Evolutionary conservation across 2,797 vertebrate genomes (phyloP), one percentile per base, ranked within the genome.

Genomic region (Zenarchopterus dispar): DNA sequence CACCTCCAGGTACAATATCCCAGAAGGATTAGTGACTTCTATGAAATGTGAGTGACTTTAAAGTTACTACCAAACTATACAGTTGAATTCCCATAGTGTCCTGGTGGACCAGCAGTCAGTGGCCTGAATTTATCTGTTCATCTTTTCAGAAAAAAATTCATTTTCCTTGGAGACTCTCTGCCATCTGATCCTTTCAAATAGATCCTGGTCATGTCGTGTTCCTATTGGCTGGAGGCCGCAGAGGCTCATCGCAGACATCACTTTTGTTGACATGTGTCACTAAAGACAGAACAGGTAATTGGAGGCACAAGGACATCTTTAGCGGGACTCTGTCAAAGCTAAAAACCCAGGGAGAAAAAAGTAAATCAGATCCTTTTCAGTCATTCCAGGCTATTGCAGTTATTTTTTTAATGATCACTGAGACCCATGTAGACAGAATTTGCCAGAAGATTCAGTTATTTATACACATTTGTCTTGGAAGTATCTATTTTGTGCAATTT

Each of bases 151-250:
- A 51, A 55, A 57, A 52, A 56, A 66, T 54, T 42, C 70, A 57
- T 80, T 72, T 77, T 78, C 70, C 79, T 84, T 53, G 51, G 75
- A 84, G 82, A 75, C 63, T 8, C 28, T 24, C 46, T 71, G 67
- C 70, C 63, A 45, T 67, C 72, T 65, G 64, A 61, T 78, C 61
- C 52, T 65, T 70, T 78, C 44, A 77, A 66, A 74, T 5, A 7
- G 11, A 62, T 57, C 45, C n/a, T 43, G 26, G 3, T 43, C 47
- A 39, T 68, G 69, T 65, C 70, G 64, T 67, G 63, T 24, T 81
- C 52, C 62, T 44, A 51, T 64, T 71, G 57, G 80, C 80, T 70
- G 8, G 48, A 62, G 76, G 79, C 73, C 33, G 71, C 43, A 50
- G 56, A 72, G 53, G 36, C 55, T 72, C 73, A 82, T 83, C 75